phyloP scores from a whole-genome alignment of 2,113 vertebrate genomes.

The Lagopus muta region DNA sequence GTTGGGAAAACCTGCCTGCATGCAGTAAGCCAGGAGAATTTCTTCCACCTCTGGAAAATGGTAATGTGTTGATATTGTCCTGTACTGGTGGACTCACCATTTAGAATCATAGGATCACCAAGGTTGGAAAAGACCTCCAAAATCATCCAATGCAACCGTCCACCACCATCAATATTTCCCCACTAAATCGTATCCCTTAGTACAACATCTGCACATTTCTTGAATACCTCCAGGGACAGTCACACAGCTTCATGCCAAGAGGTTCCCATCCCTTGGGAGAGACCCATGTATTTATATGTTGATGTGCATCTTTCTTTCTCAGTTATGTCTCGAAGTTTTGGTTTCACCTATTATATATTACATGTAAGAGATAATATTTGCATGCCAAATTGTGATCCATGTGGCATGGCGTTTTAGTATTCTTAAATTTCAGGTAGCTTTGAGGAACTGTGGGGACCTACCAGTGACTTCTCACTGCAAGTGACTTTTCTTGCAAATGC shows the following conservation, averaged over 20 bases:
- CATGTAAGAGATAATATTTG: background rate
- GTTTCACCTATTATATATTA: background rate
- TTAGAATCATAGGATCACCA: too few relatives aligned
- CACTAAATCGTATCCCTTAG: too few relatives aligned
- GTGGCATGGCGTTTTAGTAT: background rate
- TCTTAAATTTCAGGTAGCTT: constrained; percentile 28
- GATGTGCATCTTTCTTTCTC: background rate
- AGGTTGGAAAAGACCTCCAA: too few relatives aligned
- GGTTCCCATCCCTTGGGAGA: too few relatives aligned
- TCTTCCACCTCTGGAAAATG: background rate
- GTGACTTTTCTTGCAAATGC: background rate
- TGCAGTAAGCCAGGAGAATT: constrained; percentile 2
- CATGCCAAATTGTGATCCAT: background rate
- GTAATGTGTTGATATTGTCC: background rate
- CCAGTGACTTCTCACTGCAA: background rate
- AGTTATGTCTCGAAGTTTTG: background rate
- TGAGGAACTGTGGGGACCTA: background rate
- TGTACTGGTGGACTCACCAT: background rate
- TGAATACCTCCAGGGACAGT: too few relatives aligned
- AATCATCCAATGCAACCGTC: too few relatives aligned
- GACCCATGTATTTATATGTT: background rate
- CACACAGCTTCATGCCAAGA: too few relatives aligned
- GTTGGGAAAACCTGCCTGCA: background rate
- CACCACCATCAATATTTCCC: too few relatives aligned
- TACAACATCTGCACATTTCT: too few relatives aligned